Conservation (phyloP, 2,113 vertebrate genomes). For the Dryoscopus gambensis region DNA sequence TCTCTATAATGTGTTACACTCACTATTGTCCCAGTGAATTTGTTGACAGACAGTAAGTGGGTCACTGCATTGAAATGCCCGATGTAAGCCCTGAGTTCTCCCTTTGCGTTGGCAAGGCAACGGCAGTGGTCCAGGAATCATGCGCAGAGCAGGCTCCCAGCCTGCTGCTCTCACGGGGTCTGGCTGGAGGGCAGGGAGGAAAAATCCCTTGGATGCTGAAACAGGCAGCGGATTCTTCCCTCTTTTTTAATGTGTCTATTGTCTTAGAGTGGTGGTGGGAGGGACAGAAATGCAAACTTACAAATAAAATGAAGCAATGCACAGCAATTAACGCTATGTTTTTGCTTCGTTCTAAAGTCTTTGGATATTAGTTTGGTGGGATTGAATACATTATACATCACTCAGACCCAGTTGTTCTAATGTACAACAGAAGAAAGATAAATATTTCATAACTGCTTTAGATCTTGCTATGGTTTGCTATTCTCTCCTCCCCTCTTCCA, state of each 20-base stretch:
- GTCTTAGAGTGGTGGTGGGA: neutral
- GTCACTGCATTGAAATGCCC: constrained; percentile 89
- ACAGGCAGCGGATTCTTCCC: neutral
- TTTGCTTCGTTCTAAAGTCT: neutral
- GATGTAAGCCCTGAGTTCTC: constrained; percentile 78
- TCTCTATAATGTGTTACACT: constrained; percentile 77
- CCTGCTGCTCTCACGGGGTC: constrained; percentile 60
- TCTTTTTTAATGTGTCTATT: neutral
- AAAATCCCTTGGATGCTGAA: neutral
- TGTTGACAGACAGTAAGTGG: constrained; percentile 97
- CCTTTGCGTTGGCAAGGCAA: constrained; percentile 89
- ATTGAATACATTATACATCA: neutral
- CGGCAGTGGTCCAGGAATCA: constrained; percentile 90
- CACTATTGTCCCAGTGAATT: constrained; percentile 86
- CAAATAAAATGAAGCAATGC: neutral
- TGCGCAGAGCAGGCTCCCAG: constrained; percentile 74
- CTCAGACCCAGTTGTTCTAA: neutral
- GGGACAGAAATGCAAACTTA: neutral
- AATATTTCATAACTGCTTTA: constrained; percentile 24
- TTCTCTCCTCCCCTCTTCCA: neutral
- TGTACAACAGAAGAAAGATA: neutral
- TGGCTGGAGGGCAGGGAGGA: constrained; percentile 41
- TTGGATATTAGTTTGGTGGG: neutral
- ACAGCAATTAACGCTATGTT: neutral
- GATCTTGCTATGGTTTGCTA: neutral